Evolutionary conservation across 2,797 vertebrate genomes (phyloP), one percentile per base, ranked within the genome.

Genomic region (Melanitta fusca): DNA sequence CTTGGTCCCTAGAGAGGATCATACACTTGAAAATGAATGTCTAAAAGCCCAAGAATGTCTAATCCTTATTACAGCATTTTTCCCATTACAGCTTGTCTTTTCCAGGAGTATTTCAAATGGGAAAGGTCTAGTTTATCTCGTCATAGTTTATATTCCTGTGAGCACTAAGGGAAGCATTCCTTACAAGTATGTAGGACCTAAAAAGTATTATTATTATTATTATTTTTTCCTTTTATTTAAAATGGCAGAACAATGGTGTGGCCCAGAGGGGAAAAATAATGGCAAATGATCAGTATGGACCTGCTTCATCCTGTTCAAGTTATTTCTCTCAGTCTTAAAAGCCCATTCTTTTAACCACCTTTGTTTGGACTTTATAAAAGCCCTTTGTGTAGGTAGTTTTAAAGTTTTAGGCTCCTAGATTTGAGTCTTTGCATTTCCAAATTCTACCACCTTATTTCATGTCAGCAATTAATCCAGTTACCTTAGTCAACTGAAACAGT

Each of bases 161-260:
- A 83, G 74, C 25, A 15, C 68, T 88, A 53, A 77, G 19, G 27
- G 19, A 14, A 64, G 22, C 49, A 51, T 51, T 51, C 49, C 49
- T 51, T 58, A 36, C 28, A 57, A 60, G 6, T 39, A 41, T 39
- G 5, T 54, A 72, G 72, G 32, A 79, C 27, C 7, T 79, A 83
- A 65, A 68, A 89, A 80, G 15, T 43, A 69, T 25, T 54, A 60
- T 3, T 20, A 8, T 47, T 19, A 47, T 47, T 47, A 49, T 49
- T 49, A 21, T 45, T 82, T 83, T 85, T 72, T 51, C 10, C 85
- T 84, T 84, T 84, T 86, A 47, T 81, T 90, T 57, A 86, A 75
- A 96, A 81, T 83, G 57, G 20, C 34, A 88, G 66, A 92, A 75
- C 18, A 89, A 72, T 68, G 5, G 4, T 84, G 39, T 72, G 39